Evolutionary conservation across 1,140 invertebrate genomes (phyloP), one percentile per base, ranked within the genome.

Genomic region (Latrodectus geometricus): DNA sequence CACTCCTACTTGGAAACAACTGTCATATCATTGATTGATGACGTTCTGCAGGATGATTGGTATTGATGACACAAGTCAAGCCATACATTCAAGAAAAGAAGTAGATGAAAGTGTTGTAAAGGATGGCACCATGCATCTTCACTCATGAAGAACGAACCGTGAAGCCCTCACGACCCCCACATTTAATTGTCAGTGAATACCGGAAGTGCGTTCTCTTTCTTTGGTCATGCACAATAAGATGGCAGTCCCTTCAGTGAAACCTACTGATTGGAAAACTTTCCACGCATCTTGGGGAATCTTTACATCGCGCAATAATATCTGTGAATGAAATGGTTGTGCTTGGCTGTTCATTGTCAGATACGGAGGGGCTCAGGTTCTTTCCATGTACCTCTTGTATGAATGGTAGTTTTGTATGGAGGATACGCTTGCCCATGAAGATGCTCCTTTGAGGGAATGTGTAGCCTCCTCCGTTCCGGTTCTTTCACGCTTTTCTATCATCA

Each of bases 121-220:
- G 23, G 72, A 17, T 73, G 35, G 23, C 72, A 50, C 72, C 23
- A n/a, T 50, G 68, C 68, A n/a, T 9, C 61, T 23, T 74, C 80
- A 68, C 70, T 83, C 80, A 83, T 83, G 80, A 83, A 83, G 80
- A 83, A 83, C 80, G 70, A 74, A 83, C 48, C 80, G 80, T 83
- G 80, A 83, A 83, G 80, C 72, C 80, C 80, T 65, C 80, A 49
- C 72, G 72, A 80, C 68, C 78, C 65, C 8, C 4, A 50, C 54
- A 61, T 74, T 81, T 83, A 83, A 83, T 83, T 83, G 80, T 70
- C 11, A 56, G n/a, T 61, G 78, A 81, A 83, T 83, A 83, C 70
- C 80, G 80, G 80, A 83, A 83, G 54, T 83, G 80, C 80, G 70
- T 83, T 68, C 72, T 21, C 72, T 69, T 73, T 21, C 68, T 69